Evolutionary conservation across 2,113 vertebrate species (phyloP).

Genomic region (Astur gentilis): DNA sequence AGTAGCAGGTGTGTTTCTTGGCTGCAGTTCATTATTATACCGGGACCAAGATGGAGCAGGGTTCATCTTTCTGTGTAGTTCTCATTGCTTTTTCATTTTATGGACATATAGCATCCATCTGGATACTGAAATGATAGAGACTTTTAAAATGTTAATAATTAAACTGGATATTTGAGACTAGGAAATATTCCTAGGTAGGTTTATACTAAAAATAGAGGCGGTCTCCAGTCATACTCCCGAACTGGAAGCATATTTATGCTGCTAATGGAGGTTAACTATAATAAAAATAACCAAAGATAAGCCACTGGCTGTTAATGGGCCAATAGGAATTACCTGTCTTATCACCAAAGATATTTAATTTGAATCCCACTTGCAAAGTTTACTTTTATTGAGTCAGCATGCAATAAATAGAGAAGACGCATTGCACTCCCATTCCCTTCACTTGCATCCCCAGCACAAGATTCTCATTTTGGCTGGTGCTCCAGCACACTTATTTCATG

Average conservation of each 20-base stretch:
- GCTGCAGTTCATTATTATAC: neutral
- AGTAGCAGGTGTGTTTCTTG: neutral
- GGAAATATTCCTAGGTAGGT: neutral
- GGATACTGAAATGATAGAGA: neutral
- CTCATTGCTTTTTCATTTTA: neutral
- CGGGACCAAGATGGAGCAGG: neutral
- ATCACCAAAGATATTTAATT: neutral
- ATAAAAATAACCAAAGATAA: neutral
- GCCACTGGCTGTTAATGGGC: neutral
- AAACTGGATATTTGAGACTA: neutral
- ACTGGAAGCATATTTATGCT: neutral
- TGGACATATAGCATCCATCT: neutral
- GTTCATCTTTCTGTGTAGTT: neutral
- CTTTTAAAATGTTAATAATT: neutral
- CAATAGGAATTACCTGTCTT: neutral
- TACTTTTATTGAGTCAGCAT: neutral
- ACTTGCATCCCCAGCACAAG: slow-evolving; percentile 32
- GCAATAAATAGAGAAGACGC: neutral
- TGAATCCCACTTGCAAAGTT: neutral
- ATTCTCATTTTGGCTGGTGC: slow-evolving; percentile 1
- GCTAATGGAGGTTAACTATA: neutral
- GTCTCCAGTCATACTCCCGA: neutral
- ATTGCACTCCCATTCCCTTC: slow-evolving; percentile 1
- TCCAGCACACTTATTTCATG: slow-evolving; percentile 45
- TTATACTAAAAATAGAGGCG: neutral